A percentile compares a stretch with the other conserved stretches of the same genome.
These are phyloP conservation scores for Rapana venosa DNA, from an alignment of 2,888 invertebrate species.

Conservation along the genomic window DNA sequence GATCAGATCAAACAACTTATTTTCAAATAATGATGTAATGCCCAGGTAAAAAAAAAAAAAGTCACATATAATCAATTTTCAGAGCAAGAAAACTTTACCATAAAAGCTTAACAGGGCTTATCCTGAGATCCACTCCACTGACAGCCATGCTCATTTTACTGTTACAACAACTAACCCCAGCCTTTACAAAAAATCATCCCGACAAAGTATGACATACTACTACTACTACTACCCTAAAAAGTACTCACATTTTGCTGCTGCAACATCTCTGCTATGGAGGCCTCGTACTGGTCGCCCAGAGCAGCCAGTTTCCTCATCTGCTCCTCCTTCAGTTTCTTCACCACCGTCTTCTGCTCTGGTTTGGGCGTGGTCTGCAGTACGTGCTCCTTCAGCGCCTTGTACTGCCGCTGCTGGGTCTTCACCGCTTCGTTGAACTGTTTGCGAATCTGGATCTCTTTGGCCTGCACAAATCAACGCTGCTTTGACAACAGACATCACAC, in stretches of 20 bases:
- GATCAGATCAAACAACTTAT: no score
- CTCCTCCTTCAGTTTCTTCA: slow-evolving; percentile 97
- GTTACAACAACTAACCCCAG: no score
- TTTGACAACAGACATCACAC: background rate
- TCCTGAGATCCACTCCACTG: no score
- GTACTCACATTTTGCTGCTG: slow-evolving; percentile 90
- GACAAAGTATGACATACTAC: no score
- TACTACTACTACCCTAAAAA: no score
- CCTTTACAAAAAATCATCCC: no score
- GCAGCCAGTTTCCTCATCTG: slow-evolving; percentile 97
- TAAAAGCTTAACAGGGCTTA: no score
- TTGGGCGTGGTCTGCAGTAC: slow-evolving; percentile 95
- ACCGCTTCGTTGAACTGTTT: slow-evolving; percentile 99
- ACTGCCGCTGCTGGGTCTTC: slow-evolving; percentile 99
- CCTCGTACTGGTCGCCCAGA: slow-evolving; percentile 98
- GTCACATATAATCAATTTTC: no score
- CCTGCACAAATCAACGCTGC: slow-evolving; percentile 81
- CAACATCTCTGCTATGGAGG: slow-evolving; percentile 98
- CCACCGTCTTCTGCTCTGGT: slow-evolving; percentile 96
- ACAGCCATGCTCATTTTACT: no score
- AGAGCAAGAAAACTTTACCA: no score
- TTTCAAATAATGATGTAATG: no score
- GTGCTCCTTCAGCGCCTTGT: slow-evolving; percentile 98
- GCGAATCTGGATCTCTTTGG: slow-evolving; percentile 98
- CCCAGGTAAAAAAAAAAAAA: no score